phyloP scores from a whole-genome alignment of 2,888 invertebrate genomes.

The Euproctis similis region DNA sequence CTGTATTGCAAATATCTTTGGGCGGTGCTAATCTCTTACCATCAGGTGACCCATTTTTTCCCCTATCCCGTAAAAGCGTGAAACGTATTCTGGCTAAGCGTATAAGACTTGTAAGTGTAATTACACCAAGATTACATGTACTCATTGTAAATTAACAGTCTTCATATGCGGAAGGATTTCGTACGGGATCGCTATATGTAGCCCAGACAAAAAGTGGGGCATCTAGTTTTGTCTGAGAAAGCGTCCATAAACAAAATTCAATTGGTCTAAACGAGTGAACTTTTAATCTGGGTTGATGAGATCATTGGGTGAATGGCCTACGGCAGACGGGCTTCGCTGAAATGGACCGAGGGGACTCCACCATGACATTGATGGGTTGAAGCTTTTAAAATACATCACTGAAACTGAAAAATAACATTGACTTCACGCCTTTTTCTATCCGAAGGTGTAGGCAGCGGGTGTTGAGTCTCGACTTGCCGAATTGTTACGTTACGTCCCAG shows the following conservation, averaged over 20 bases:
- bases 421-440: too few species aligned
- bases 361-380: constrained; percentile 55
- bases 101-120: not conserved
- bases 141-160: not conserved
- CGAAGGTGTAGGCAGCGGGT: too few species aligned
- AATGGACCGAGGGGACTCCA: constrained; percentile 58
- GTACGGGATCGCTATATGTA: constrained; percentile 25
- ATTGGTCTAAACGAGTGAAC: constrained; percentile 62
- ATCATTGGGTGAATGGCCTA: constrained; percentile 69
- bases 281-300: constrained; percentile 69
- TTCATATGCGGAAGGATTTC: constrained; percentile 34
- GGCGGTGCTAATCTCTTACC: too few species aligned
- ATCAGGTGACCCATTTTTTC: too few species aligned
- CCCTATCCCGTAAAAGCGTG: too few species aligned
- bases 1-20: too few species aligned
- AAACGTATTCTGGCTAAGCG: too few species aligned
- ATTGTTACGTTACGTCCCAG: too few species aligned
- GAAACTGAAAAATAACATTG: too few species aligned
- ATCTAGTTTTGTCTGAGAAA: constrained; percentile 56
- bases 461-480: too few species aligned
- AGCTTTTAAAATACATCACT: constrained; percentile 6
- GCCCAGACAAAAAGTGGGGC: constrained; percentile 47
- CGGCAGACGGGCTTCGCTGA: constrained; percentile 31
- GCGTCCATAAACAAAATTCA: constrained; percentile 62
- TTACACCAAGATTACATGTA: not conserved